These are phyloP conservation scores for Aegotheles bennettii DNA, from an alignment of 2,113 vertebrate species.

Conservation along the genomic window DNA sequence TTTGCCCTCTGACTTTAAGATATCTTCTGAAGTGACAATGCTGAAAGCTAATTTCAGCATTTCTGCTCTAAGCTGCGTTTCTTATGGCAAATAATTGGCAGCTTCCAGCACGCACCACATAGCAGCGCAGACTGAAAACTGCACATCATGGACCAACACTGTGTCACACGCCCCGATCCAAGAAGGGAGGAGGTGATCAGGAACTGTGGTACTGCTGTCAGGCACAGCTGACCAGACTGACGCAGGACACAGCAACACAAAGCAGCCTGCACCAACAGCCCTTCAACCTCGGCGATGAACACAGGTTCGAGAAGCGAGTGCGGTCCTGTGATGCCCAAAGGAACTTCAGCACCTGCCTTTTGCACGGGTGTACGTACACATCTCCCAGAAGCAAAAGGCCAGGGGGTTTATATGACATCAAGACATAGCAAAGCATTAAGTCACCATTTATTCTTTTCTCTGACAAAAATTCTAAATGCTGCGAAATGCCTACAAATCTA, in stretches of 20 bases:
- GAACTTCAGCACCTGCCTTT: fast-evolving
- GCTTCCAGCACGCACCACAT: neutral
- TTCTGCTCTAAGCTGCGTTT: neutral
- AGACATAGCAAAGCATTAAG: neutral
- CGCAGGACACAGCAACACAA: fast-evolving
- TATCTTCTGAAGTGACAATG: neutral
- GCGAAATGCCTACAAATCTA: neutral
- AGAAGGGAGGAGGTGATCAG: neutral
- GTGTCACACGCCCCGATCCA: neutral
- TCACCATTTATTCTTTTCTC: neutral
- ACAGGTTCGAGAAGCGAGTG: neutral
- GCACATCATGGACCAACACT: fast-evolving
- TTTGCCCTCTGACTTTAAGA: neutral
- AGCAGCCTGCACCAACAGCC: fast-evolving
- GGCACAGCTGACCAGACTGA: neutral
- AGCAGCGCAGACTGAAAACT: neutral
- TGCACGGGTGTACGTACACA: neutral
- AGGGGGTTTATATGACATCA: neutral
- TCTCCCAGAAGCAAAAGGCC: neutral
- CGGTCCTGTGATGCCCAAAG: too few species aligned
- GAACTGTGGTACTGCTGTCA: fast-evolving
- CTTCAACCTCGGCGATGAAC: fast-evolving
- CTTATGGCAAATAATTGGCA: neutral
- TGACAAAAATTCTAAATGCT: neutral
- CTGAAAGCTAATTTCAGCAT: neutral